Percentiles rank a stretch among this genome's conserved stretches.
phyloP scores from a whole-genome alignment of 2,113 vertebrate species.

The Hystrix cristata region DNA sequence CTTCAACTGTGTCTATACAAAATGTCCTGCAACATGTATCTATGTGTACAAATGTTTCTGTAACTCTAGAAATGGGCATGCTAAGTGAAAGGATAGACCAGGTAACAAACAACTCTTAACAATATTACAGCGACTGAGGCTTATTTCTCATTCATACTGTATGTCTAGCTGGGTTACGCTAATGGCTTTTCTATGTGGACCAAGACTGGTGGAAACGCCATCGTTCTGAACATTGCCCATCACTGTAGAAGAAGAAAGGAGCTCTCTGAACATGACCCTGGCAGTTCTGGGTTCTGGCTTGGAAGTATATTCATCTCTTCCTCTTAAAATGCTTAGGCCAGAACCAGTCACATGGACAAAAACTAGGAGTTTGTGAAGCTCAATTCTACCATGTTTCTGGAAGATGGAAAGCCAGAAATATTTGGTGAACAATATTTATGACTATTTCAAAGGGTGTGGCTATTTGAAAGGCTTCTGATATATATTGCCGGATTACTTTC shows the following conservation, averaged over 20 bases:
- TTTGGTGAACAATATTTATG: not conserved
- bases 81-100: not conserved
- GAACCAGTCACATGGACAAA: not conserved
- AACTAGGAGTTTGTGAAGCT: not conserved
- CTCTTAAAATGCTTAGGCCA: not conserved
- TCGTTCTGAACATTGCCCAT: not conserved
- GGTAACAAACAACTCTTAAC: conserved; percentile 8
- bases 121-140: not conserved
- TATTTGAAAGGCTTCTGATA: not conserved
- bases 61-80: not conserved
- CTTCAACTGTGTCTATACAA: not conserved
- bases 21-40: not conserved
- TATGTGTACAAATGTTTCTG: not conserved
- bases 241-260: not conserved
- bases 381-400: not conserved
- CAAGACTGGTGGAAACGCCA: not conserved
- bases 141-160: not conserved
- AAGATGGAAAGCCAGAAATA: not conserved
- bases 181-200: not conserved
- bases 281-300: not conserved
- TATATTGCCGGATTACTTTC: not conserved
- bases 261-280: not conserved
- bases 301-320: not conserved
- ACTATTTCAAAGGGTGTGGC: not conserved
- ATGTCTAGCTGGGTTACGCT: not conserved